Evolutionary conservation across 2,113 vertebrate genomes (phyloP).

Genomic region (Lamprotornis superbus): DNA sequence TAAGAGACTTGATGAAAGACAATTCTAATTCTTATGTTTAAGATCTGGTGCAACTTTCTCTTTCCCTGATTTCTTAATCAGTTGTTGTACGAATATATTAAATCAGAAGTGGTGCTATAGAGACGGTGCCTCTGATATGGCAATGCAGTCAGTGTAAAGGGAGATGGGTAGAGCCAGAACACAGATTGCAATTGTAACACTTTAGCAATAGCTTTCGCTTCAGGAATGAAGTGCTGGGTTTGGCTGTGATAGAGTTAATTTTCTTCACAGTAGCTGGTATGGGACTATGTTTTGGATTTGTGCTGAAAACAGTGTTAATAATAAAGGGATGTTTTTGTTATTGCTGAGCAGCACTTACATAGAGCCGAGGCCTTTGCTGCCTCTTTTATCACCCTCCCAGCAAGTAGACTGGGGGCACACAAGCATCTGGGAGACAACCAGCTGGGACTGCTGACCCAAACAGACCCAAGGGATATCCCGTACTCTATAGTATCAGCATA

Average conservation of each 20-base stretch:
- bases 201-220: not conserved
- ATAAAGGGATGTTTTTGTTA: not conserved
- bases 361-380: not conserved
- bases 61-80: not conserved
- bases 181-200: accelerated
- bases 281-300: not conserved
- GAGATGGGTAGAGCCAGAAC: not conserved
- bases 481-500: not conserved
- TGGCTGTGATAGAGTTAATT: not conserved
- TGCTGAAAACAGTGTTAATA: not conserved
- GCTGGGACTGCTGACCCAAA: not conserved
- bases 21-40: not conserved
- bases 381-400: not conserved
- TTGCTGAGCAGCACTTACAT: not conserved
- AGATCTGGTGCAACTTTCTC: not conserved
- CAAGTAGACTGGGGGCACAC: not conserved
- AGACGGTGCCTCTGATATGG: accelerated
- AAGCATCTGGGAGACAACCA: not conserved
- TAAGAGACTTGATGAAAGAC: not conserved
- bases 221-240: not conserved
- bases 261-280: not conserved
- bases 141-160: not conserved
- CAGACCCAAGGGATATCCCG: accelerated
- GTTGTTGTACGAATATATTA: not conserved
- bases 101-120: not conserved